Conservation (phyloP, 2,113 vertebrate species). For the Barbus barbus region DNA sequence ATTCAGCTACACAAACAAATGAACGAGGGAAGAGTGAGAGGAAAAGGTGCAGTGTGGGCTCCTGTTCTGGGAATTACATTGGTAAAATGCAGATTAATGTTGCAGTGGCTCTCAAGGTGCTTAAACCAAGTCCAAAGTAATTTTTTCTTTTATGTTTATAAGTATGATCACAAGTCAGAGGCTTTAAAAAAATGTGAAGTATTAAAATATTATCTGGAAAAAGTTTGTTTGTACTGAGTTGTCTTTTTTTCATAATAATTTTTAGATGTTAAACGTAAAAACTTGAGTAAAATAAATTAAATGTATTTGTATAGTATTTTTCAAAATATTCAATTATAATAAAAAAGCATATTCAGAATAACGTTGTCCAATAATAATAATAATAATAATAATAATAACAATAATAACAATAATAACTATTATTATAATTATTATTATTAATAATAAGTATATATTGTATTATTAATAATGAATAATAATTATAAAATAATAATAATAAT, state of each 20-base stretch:
- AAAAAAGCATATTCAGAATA: background rate
- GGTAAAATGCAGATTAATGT: background rate
- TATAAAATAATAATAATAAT: too few relatives aligned
- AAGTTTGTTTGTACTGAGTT: background rate
- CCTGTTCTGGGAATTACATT: background rate
- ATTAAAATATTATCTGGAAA: background rate
- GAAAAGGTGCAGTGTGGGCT: background rate
- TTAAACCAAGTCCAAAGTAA: background rate
- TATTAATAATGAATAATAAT: too few relatives aligned
- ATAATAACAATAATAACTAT: too few relatives aligned
- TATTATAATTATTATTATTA: too few relatives aligned
- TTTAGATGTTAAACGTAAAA: background rate
- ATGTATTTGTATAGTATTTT: background rate
- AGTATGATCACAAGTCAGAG: background rate
- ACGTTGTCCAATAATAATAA: background rate
- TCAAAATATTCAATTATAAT: background rate
- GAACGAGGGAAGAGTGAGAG: constrained; percentile 3
- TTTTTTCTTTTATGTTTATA: background rate
- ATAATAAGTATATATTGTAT: too few relatives aligned
- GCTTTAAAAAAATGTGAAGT: too few relatives aligned
- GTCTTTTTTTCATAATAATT: background rate
- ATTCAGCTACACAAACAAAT: constrained; percentile 19
- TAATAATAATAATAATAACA: too few relatives aligned
- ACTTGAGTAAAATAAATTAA: background rate
- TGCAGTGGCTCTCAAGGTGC: background rate